Base-by-base conservation (phyloP, 1,140 invertebrate species). In the Cotesia typhae region DNA sequence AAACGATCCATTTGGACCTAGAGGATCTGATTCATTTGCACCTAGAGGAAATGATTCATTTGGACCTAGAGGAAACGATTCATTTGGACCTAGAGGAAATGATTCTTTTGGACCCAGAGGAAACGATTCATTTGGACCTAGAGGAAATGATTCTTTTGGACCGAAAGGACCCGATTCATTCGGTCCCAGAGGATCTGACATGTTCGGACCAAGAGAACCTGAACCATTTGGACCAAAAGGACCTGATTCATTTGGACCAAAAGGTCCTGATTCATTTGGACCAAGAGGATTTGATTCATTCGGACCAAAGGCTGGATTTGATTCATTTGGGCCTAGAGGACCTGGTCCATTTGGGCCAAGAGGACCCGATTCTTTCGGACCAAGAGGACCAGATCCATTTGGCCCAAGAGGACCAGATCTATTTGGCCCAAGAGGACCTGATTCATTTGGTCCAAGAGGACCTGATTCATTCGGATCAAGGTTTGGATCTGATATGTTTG, bases 151-250 rank as follows among this genome's bases (percentile, higher is more conserved):
- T 14, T 17, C 53, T n/a, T 55, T 55, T 10, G 75, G 77, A 68
- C 77, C 79, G 12, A 79, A 80, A 67, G 78, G 75, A 10, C 52
- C 20, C 4, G 37, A 65, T 14, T n/a, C 53, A n/a, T 55, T 55
- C 53, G 53, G 12, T 12, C 12, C 17, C 2, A n/a, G 17, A 55
- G 53, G 17, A 0, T 14, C 53, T 20, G 53, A 55, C 12, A 12
- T n/a, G 7, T 55, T n/a, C 4, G 74, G 75, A 68, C 76, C 78
- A n/a, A 79, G 80, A 70, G 77, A 75, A 17, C 74, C 75, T 2
- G 70, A 37, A 70, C 28, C 73, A 1, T 74, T 76, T 70, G 70
- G 61, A 2, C 70, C 76, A 4, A 67, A 76, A 75, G 78, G 76
- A 10, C 66, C 38, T 4, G 37, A 65, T 10, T 52, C n/a, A 52